These are phyloP conservation scores for Orchestia grillus DNA, from an alignment of 1,140 invertebrate species.

Conservation along the genomic window DNA sequence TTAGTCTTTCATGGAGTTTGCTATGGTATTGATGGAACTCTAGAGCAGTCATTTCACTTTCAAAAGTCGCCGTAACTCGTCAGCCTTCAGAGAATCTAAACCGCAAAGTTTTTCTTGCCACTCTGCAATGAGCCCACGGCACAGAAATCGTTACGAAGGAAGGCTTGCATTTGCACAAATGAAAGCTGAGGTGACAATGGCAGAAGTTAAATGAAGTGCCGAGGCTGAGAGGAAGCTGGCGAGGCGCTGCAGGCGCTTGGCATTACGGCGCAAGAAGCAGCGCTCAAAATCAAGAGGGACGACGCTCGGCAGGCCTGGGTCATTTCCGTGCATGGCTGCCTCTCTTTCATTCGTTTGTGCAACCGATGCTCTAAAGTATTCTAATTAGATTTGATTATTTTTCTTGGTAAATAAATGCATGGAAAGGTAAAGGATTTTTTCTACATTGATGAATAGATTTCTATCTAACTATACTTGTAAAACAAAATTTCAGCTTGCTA, in stretches of 20 bases:
- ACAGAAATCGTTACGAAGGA: neutral
- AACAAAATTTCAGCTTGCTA: too few species aligned
- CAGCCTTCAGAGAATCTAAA: neutral
- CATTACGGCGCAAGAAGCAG: too few species aligned
- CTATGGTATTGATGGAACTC: neutral
- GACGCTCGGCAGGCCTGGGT: neutral
- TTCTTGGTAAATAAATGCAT: too few species aligned
- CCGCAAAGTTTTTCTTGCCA: neutral
- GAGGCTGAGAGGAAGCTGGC: neutral
- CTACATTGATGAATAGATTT: too few species aligned
- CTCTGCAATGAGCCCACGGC: neutral
- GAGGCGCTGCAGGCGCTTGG: too few species aligned
- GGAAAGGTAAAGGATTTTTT: too few species aligned
- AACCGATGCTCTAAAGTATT: too few species aligned
- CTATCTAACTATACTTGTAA: too few species aligned
- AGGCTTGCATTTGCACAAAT: neutral
- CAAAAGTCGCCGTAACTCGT: neutral
- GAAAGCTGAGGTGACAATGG: neutral
- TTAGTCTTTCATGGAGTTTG: neutral
- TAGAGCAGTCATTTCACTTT: neutral
- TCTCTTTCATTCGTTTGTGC: neutral
- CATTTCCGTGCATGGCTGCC: neutral
- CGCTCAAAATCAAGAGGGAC: too few species aligned
- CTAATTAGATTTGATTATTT: too few species aligned
- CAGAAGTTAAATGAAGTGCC: neutral